phyloP scores from a whole-genome alignment of 2,113 vertebrate species.

The Barbus barbus region DNA sequence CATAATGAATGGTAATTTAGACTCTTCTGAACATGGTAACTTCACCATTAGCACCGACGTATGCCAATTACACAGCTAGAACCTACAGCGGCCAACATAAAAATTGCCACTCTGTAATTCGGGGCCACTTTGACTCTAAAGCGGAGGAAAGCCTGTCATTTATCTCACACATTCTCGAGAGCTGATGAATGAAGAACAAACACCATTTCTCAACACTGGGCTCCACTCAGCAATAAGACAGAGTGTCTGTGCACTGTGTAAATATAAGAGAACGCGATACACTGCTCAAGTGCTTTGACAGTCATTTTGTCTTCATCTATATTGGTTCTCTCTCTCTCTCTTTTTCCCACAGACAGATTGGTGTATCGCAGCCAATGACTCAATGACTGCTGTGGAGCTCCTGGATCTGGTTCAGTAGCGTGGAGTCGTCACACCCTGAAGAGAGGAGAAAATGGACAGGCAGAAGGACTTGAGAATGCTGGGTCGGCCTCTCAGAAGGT shows the following conservation, averaged over 20 bases:
- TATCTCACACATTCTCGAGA: slow-evolving; percentile 22
- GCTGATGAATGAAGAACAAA: slow-evolving; percentile 52
- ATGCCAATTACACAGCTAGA: neutral
- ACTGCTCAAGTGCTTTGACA: slow-evolving; percentile 42
- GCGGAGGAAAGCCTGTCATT: slow-evolving; percentile 25
- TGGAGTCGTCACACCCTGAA: slow-evolving; percentile 28
- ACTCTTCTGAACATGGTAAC: neutral
- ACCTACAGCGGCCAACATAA: neutral
- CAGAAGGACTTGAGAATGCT: neutral
- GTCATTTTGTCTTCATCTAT: slow-evolving; percentile 50
- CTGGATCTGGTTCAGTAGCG: slow-evolving; percentile 26
- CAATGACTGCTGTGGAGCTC: slow-evolving; percentile 42
- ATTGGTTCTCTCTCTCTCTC: neutral
- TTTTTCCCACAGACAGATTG: slow-evolving; percentile 35
- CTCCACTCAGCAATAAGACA: slow-evolving; percentile 8
- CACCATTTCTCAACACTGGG: slow-evolving; percentile 10
- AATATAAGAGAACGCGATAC: slow-evolving; percentile 24
- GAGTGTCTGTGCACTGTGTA: slow-evolving; percentile 29
- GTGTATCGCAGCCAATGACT: slow-evolving; percentile 36
- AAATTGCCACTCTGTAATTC: neutral
- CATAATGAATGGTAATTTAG: slow-evolving; percentile 24
- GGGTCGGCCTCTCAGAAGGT: neutral
- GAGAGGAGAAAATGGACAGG: slow-evolving; percentile 4
- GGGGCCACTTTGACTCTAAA: neutral
- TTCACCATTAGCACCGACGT: neutral